Evolutionary conservation across 2,797 vertebrate genomes (phyloP).

Genomic region (Tragopan temminckii): DNA sequence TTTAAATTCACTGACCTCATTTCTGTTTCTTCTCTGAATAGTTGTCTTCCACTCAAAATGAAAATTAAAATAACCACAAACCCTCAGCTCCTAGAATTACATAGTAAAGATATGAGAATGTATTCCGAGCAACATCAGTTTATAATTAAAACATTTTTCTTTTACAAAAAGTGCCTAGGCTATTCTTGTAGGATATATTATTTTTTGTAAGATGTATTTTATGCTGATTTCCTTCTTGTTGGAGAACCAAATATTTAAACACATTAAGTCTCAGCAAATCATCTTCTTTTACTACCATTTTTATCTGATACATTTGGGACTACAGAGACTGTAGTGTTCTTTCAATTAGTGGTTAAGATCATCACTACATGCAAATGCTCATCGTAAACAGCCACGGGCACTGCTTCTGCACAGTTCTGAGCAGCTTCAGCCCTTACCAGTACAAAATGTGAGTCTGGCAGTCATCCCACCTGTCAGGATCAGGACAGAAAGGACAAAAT

Average conservation of each 20-base stretch:
- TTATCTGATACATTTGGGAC: not conserved
- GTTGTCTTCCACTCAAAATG: not conserved
- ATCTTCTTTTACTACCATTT: not conserved
- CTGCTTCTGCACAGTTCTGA: not conserved
- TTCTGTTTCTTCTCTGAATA: not conserved
- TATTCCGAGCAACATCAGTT: not conserved
- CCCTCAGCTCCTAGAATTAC: not conserved
- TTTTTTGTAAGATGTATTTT: not conserved
- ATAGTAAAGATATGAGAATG: not conserved
- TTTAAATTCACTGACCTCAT: not conserved
- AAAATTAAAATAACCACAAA: not conserved
- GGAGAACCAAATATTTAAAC: not conserved
- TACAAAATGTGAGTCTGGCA: not conserved
- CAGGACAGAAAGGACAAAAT: not conserved
- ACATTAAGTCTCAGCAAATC: not conserved
- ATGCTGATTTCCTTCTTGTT: constrained; percentile 5
- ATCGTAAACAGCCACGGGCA: not conserved
- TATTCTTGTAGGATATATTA: not conserved
- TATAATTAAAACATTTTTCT: constrained; percentile 54
- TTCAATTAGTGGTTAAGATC: not conserved
- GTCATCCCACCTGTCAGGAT: not conserved
- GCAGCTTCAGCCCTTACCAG: not conserved
- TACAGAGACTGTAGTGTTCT: not conserved
- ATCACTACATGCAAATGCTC: not conserved
- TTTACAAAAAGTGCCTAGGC: not conserved